phyloP scores from a whole-genome alignment of 1,140 invertebrate genomes.

The Drosophila ananassae region DNA sequence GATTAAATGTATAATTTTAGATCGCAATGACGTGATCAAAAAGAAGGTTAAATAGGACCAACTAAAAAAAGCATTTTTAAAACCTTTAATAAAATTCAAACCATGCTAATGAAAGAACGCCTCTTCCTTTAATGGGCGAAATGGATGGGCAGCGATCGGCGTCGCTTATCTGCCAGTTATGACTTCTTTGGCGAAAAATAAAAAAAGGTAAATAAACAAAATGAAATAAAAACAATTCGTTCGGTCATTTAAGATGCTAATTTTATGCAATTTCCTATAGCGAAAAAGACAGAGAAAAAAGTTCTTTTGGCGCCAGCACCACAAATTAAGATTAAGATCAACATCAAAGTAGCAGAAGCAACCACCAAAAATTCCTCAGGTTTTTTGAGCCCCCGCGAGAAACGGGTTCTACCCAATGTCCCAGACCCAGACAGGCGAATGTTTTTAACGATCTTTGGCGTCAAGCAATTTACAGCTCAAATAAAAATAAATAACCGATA shows the following conservation, averaged over 20 bases:
- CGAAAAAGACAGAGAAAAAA: constrained; percentile 35
- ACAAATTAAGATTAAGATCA: constrained; percentile 81
- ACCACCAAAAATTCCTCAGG: constrained; percentile 47
- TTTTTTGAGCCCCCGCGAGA: constrained; percentile 14
- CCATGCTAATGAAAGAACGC: constrained; percentile 34
- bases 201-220: constrained; percentile 49
- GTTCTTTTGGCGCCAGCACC: constrained; percentile 68
- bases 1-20: constrained; percentile 28
- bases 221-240: constrained; percentile 51
- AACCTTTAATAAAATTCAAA: constrained; percentile 6
- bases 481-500: constrained; percentile 69
- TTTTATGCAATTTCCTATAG: constrained; percentile 57
- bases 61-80: too few species aligned
- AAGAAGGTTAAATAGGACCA: constrained; percentile 3
- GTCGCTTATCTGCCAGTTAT: constrained; percentile 41
- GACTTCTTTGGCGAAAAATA: constrained; percentile 31
- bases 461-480: constrained; percentile 77
- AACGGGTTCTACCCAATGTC: constrained; percentile 50
- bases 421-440: constrained; percentile 47
- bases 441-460: constrained; percentile 66
- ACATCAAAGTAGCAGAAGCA: constrained; percentile 58
- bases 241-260: constrained; percentile 58
- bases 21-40: background rate
- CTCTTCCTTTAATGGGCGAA: background rate
- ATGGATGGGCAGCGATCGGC: background rate